Evolutionary conservation across 1,140 invertebrate species (phyloP).

Genomic region (Temnothorax nylanderi): DNA sequence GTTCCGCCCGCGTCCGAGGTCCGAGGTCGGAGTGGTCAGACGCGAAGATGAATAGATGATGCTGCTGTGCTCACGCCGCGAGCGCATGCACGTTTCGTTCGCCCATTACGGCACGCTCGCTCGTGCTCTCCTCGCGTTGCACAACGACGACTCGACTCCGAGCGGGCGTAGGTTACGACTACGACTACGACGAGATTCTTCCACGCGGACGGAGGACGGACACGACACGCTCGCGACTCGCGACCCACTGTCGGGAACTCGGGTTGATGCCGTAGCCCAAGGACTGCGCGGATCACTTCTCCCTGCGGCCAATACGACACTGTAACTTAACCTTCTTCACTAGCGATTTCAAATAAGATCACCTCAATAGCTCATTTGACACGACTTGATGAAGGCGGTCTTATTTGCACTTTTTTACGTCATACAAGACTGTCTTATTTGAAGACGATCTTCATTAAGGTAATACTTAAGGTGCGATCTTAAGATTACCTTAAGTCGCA

Average conservation of each 20-base stretch:
- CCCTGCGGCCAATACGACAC: no score
- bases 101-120: slow-evolving; percentile 23
- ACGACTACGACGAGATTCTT: not conserved
- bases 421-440: not conserved
- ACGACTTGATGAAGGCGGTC: not conserved
- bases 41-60: not conserved
- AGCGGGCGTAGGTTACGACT: not conserved
- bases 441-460: not conserved
- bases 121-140: not conserved
- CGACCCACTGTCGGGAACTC: no score
- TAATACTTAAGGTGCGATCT: not conserved
- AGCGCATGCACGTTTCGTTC: slow-evolving; percentile 43
- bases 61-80: slow-evolving; percentile 52
- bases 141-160: not conserved
- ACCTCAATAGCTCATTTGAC: not conserved
- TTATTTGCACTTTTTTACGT: not conserved
- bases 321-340: no score
- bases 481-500: not conserved
- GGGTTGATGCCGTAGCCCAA: no score
- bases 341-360: not conserved
- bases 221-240: slow-evolving; percentile 3
- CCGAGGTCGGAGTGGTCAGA: not conserved
- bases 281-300: no score
- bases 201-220: not conserved
- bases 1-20: slow-evolving; percentile 16